Percentiles rank a stretch among this genome's conserved stretches.
Evolutionary conservation across 2,888 invertebrate species (phyloP).

Genomic region (Tenthredo notha): DNA sequence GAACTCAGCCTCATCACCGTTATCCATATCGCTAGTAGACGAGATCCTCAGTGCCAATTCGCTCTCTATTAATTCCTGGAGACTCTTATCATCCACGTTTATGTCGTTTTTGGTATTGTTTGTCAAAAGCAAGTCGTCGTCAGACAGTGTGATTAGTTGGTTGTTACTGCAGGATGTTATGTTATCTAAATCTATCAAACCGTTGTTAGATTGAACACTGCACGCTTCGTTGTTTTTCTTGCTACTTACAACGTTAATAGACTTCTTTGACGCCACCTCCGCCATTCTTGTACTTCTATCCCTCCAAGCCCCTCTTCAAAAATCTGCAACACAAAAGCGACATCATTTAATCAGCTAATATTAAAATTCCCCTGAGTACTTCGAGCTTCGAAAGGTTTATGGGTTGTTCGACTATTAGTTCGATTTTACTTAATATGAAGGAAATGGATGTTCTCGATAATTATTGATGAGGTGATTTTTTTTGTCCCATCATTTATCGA

Average conservation of each 20-base stretch:
- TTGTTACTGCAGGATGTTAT: constrained; percentile 75
- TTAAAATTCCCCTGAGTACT: no score
- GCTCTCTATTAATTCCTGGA: constrained; percentile 75
- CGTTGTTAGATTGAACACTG: constrained; percentile 77
- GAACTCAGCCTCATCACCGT: constrained; percentile 56
- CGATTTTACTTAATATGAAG: background rate
- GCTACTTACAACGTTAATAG: constrained; percentile 76
- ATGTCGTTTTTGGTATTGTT: constrained; percentile 72
- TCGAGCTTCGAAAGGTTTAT: background rate
- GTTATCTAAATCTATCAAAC: constrained; percentile 77
- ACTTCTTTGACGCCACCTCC: constrained; percentile 76
- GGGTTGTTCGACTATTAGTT: background rate
- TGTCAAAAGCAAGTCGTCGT: constrained; percentile 71
- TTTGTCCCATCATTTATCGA: background rate
- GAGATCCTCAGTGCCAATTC: constrained; percentile 74
- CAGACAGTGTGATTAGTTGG: constrained; percentile 73
- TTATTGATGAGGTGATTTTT: background rate
- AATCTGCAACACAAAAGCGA: constrained; percentile 63
- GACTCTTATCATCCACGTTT: constrained; percentile 73
- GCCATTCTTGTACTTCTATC: constrained; percentile 71
- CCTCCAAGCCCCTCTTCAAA: constrained; percentile 55
- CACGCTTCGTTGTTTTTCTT: constrained; percentile 74
- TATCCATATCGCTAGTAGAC: constrained; percentile 63
- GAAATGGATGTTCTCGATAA: background rate
- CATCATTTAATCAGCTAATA: no score